Evolutionary conservation across 2,797 vertebrate genomes (phyloP).

Genomic region (Nannoperca obscura): DNA sequence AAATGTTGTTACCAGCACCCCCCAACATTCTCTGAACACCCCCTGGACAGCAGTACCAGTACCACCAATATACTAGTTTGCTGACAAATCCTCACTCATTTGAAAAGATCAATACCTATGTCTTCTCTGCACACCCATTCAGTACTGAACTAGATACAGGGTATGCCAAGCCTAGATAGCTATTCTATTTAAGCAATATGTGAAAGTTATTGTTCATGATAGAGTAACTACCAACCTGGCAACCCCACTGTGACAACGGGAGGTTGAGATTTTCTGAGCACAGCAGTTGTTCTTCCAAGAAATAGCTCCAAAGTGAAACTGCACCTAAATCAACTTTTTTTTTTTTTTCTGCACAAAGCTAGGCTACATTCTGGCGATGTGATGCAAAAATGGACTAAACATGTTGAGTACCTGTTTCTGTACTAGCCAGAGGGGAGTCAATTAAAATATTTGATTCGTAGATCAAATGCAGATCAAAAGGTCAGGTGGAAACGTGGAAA

Average conservation of each 20-base stretch:
- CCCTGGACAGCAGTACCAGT: too few species aligned
- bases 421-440: neutral
- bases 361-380: neutral
- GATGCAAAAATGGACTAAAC: neutral
- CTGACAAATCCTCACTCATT: neutral
- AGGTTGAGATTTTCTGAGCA: neutral
- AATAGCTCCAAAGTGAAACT: neutral
- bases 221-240: neutral
- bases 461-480: neutral
- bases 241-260: constrained; percentile 1
- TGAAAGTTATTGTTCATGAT: constrained; percentile 5
- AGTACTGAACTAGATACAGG: neutral
- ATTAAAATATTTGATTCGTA: neutral
- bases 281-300: neutral
- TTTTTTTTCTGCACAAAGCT: neutral
- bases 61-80: constrained; percentile 12
- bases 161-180: neutral
- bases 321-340: neutral
- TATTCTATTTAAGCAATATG: neutral
- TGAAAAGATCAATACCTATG: constrained; percentile 13
- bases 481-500: neutral
- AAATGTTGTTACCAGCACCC: too few species aligned
- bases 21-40: too few species aligned
- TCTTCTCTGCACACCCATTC: constrained; percentile 1
- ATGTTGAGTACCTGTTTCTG: neutral